phyloP scores from a whole-genome alignment of 2,113 vertebrate species.

The Carollia perspicillata region DNA sequence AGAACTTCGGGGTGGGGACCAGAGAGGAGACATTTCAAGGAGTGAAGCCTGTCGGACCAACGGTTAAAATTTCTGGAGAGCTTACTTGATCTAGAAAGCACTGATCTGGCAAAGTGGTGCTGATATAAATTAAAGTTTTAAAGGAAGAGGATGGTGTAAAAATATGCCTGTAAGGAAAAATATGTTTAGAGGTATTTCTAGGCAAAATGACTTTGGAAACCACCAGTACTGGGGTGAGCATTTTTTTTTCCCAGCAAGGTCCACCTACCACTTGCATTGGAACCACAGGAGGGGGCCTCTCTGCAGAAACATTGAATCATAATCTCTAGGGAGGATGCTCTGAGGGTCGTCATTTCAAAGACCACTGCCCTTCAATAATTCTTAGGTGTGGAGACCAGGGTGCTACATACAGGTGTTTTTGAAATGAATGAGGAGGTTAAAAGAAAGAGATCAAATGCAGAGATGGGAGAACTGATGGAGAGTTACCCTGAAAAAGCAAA shows the following conservation, averaged over 20 bases:
- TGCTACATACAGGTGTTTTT: neutral
- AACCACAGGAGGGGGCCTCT: neutral
- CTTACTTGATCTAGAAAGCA: neutral
- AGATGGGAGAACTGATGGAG: neutral
- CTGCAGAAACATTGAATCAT: neutral
- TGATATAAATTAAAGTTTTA: neutral
- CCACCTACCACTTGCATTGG: neutral
- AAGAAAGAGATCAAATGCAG: neutral
- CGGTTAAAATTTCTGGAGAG: neutral
- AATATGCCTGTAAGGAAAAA: neutral
- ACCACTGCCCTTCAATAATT: neutral
- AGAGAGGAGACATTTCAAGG: neutral
- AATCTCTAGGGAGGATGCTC: neutral
- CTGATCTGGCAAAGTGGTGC: neutral
- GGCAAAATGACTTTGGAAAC: neutral
- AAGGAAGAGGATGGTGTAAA: neutral
- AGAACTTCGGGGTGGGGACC: neutral
- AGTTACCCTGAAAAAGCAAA: neutral
- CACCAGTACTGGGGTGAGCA: neutral
- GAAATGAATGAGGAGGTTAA: neutral
- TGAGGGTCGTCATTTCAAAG: neutral
- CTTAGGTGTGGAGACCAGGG: neutral
- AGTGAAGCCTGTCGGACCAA: neutral
- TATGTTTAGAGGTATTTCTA: neutral
- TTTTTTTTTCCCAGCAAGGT: neutral